A percentile compares a stretch with the other conserved stretches of the same genome.
phyloP scores from a whole-genome alignment of 2,797 vertebrate genomes.

The Pseudocheirus occidentalis region DNA sequence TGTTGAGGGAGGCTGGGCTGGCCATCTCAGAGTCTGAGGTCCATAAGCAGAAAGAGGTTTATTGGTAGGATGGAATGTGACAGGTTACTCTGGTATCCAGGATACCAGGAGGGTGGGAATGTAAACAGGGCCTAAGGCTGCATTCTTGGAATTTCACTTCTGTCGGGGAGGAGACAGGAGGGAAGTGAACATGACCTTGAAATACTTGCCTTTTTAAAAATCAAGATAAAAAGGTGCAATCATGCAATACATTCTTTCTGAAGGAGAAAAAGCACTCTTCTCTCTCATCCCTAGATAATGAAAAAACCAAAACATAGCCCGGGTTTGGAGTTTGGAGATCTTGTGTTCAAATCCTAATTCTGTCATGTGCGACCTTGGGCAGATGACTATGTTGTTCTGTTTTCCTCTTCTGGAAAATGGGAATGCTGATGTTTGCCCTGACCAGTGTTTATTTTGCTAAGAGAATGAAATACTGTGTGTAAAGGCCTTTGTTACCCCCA shows the following conservation, averaged over 20 bases:
- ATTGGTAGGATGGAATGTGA: slow-evolving; percentile 77
- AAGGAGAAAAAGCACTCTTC: neutral
- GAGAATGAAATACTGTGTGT: neutral
- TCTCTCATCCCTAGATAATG: neutral
- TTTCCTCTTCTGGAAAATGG: neutral
- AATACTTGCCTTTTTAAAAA: slow-evolving; percentile 70
- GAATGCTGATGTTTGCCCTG: neutral
- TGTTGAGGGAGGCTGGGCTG: neutral
- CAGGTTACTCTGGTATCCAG: slow-evolving; percentile 82
- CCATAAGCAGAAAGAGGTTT: slow-evolving; percentile 46
- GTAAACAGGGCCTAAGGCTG: slow-evolving; percentile 81
- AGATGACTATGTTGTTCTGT: neutral
- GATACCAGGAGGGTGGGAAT: slow-evolving; percentile 82
- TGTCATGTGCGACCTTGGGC: neutral
- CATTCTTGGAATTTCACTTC: slow-evolving; percentile 87
- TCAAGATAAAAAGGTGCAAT: slow-evolving; percentile 75
- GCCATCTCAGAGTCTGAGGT: neutral
- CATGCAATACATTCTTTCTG: slow-evolving; percentile 61
- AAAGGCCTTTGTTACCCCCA: neutral
- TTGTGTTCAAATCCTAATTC: neutral
- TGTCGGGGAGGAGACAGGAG: slow-evolving; percentile 79
- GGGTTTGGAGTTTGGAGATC: neutral
- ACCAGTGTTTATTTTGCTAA: neutral
- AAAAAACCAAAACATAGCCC: neutral
- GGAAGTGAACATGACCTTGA: slow-evolving; percentile 82